Evolutionary conservation across 2,797 vertebrate genomes (phyloP), one percentile per base, ranked within the genome.

Genomic region (Adelosebastes latens): DNA sequence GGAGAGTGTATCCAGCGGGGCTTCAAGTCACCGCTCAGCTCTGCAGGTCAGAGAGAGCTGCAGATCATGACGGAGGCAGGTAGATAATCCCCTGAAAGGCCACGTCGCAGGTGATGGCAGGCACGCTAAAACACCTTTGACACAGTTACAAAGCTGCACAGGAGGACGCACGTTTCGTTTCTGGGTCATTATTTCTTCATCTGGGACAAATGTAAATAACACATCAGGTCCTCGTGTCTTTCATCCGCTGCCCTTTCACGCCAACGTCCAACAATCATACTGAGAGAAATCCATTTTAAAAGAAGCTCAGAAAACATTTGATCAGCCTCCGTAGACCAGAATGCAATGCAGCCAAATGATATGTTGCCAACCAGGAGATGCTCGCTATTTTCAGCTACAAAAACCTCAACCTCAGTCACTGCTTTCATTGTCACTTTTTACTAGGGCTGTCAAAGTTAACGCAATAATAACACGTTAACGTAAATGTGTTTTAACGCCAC

Each of bases 51-150:
- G 74, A 73, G 67, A 74, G 16, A 27, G 70, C 77, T 22, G n/a
- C 61, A 65, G 84, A 84, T 85, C 85, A 81, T 63, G 71, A 74
- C 3, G n/a, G 58, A 82, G 31, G 74, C 24, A 36, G 76, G 82
- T 70, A 75, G 86, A 85, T 91, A 72, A 81, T 84, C 82, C 46
- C 61, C 66, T 56, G 24, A 87, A 83, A 89, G 76, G 77, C 74
- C 87, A 88, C 80, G 72, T 83, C 61, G 76, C 77, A 75, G 87
- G 83, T 78, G 82, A 84, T 14, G 36, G n/a, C 24, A 60, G 14
- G 31, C 31, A 36, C 29, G 13, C 39, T 72, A 11, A 61, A 59
- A 82, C 46, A 61, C 42, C 31, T 61, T 11, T 27, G 63, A 55
- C 80, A 58, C 18, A 20, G 59, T 6, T 63, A 11, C 32, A 55